Evolutionary conservation across 2,113 vertebrate species (phyloP).

Genomic region (Enhydra lutris): DNA sequence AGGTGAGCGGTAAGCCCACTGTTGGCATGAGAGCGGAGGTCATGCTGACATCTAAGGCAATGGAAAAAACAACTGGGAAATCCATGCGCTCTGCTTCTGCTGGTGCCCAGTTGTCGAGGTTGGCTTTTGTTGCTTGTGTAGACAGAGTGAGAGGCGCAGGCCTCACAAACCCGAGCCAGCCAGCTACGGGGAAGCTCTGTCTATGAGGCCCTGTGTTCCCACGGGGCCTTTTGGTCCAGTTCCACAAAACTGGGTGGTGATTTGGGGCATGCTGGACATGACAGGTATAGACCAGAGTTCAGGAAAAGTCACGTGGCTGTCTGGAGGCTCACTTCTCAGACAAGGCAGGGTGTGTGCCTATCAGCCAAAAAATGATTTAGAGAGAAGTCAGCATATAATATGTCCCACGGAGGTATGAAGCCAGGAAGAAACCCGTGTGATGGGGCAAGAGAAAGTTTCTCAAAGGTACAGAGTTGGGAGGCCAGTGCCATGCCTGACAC

Average conservation of each 20-base stretch:
- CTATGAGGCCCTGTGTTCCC: neutral
- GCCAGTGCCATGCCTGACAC: accelerated
- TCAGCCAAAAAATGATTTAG: neutral
- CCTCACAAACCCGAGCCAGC: neutral
- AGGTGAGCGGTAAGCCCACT: accelerated
- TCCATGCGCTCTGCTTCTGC: accelerated
- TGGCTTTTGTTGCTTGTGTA: neutral
- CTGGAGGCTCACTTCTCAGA: neutral
- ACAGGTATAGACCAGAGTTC: accelerated
- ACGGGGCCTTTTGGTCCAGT: too few species aligned
- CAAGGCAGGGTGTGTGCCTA: accelerated
- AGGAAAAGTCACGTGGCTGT: neutral
- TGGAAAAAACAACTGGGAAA: neutral
- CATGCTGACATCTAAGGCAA: accelerated
- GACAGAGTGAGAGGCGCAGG: accelerated
- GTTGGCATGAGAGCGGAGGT: accelerated
- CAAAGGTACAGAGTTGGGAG: neutral
- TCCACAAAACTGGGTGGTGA: too few species aligned
- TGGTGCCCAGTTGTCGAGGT: neutral
- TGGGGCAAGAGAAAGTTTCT: neutral
- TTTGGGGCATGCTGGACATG: neutral
- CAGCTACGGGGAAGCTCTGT: accelerated
- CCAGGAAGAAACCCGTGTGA: neutral
- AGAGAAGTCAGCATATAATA: neutral
- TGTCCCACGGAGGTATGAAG: neutral